Base-by-base conservation (phyloP, 2,888 invertebrate genomes). In the Prostheceraeus crozeri region DNA sequence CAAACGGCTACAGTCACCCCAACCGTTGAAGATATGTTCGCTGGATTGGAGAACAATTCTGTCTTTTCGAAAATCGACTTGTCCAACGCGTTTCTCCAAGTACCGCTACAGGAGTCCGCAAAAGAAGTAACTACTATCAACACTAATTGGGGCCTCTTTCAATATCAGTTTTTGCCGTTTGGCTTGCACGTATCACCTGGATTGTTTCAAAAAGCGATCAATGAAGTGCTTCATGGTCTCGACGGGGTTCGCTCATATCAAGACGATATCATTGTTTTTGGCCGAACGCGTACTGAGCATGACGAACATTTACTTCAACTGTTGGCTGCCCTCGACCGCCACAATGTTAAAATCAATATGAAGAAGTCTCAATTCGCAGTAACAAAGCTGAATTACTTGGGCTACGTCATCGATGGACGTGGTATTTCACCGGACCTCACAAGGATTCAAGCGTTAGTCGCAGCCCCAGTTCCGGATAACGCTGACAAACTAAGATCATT, bases 81-180 rank as follows among this genome's bases (percentile, higher is more conserved):
- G n/a, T n/a, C n/a, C n/a, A 48, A 48, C n/a, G 48, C 48, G 4
- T 48, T 48, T 40, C 28, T 48, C 8, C 48, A 48, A 25, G 48
- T 48, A 6, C 25, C 48, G 28, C 8, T 48, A 19, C 11, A 48
- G 10, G 4, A 25, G 8, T 11, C 25, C 4, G 8, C 48, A 4
- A n/a, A 8, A 48, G 14, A 48, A 48, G 4, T 48, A 19, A 48
- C 48, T 14, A 48, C 48, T 6, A 21, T 19, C 8, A 48, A 48
- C 19, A 48, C 48, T 6, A 48, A 25, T 25, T 48, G 48, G 48
- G 40, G 40, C n/a, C 40, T 40, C 21, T 40, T 19, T 40, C 21
- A 23, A 6, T 4, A n/a, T 19, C 14, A 40, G 16, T 40, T 40
- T 40, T 16, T 40, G n/a, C 40, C 40, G 21, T 40, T 40, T 40